A percentile compares a stretch with the other conserved stretches of the same genome.
phyloP scores from a whole-genome alignment of 2,888 invertebrate species.

The Ellobium chinense region DNA sequence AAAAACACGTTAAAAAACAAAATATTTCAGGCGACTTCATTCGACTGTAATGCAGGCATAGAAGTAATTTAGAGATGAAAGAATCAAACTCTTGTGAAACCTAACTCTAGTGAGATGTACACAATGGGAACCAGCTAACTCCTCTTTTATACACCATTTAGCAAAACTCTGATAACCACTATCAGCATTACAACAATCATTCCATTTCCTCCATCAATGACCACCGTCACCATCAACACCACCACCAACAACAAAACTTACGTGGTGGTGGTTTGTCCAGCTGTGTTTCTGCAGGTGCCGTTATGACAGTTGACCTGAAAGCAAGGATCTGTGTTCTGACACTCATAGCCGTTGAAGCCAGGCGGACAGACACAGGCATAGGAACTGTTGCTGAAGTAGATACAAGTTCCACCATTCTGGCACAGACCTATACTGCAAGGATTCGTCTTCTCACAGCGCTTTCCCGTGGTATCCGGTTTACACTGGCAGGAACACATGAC shows the following conservation, averaged over 20 bases:
- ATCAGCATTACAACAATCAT: background rate
- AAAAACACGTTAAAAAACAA: too few relatives aligned
- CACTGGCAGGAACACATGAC: constrained; percentile 12
- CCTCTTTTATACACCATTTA: too few relatives aligned
- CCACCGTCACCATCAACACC: background rate
- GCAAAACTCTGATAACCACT: background rate
- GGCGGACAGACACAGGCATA: constrained; percentile 67
- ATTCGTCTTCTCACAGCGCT: constrained; percentile 56
- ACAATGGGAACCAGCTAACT: too few relatives aligned
- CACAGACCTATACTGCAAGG: constrained; percentile 61
- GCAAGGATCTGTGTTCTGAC: constrained; percentile 63
- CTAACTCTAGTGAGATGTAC: too few relatives aligned
- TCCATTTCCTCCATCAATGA: background rate
- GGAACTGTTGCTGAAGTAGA: constrained; percentile 45
- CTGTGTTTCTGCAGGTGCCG: constrained; percentile 45
- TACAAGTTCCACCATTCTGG: constrained; percentile 66
- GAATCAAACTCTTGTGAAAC: too few relatives aligned
- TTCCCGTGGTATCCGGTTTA: constrained; percentile 2
- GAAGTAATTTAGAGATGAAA: too few relatives aligned
- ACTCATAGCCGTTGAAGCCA: constrained; percentile 66
- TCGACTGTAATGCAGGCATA: too few relatives aligned
- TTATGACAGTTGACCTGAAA: constrained; percentile 45
- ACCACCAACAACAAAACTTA: background rate
- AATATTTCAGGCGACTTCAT: too few relatives aligned
- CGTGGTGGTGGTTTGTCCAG: background rate